These are phyloP conservation scores for Esox lucius DNA, from an alignment of 2,797 vertebrate species.

Conservation along the genomic window DNA sequence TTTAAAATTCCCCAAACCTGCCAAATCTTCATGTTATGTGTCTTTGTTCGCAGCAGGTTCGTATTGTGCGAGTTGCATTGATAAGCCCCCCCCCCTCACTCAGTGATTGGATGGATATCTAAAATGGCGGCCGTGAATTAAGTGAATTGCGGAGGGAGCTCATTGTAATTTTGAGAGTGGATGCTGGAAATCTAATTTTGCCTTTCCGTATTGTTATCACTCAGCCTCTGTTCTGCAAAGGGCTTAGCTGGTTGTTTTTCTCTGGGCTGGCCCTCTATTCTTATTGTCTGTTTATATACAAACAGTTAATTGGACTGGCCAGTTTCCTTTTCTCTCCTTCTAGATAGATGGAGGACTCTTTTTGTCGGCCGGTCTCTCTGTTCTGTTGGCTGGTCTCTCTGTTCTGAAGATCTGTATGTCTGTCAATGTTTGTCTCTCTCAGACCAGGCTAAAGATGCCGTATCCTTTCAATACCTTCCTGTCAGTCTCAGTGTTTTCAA, in stretches of 20 bases:
- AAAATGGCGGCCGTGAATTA: conserved; percentile 46
- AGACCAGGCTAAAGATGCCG: neutral
- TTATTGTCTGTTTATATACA: neutral
- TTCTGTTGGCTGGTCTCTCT: too few relatives aligned
- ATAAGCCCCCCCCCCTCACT: conserved; percentile 13
- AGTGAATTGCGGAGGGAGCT: conserved; percentile 37
- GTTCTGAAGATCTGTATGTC: too few relatives aligned
- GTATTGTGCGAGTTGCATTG: neutral
- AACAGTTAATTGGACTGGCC: neutral
- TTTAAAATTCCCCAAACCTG: conserved; percentile 33
- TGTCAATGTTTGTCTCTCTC: neutral
- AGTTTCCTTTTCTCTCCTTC: neutral
- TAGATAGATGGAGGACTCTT: too few relatives aligned
- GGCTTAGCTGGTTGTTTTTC: neutral
- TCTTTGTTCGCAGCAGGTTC: conserved; percentile 32
- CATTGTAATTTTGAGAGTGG: conserved; percentile 37
- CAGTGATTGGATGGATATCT: conserved; percentile 33
- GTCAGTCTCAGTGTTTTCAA: neutral
- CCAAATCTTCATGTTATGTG: conserved; percentile 9
- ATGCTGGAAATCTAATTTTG: conserved; percentile 45
- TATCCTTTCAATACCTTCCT: neutral
- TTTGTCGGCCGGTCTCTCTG: too few relatives aligned
- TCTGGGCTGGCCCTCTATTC: neutral
- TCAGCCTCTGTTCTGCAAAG: neutral
- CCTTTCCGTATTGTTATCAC: neutral